These are phyloP conservation scores for Sphaerophoria rueppellii DNA, from an alignment of 2,888 invertebrate genomes.

Conservation along the genomic window DNA sequence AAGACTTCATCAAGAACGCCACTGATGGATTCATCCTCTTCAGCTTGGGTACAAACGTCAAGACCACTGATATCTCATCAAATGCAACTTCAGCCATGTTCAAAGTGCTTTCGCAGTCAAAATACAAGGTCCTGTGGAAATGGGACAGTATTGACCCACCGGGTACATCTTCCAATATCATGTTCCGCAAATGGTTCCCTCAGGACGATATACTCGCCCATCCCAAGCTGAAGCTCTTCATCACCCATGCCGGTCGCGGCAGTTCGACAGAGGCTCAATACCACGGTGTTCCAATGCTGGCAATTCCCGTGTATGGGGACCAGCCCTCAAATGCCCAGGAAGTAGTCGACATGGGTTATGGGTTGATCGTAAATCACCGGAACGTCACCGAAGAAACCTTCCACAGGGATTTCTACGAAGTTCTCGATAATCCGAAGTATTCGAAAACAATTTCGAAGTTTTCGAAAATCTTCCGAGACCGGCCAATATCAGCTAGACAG, in stretches of 20 bases:
- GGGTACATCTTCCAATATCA: constrained; percentile 84
- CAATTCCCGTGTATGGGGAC: constrained; percentile 77
- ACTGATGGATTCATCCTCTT: constrained; percentile 80
- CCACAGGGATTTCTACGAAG: constrained; percentile 71
- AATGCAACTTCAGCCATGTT: constrained; percentile 83
- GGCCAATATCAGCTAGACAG: constrained; percentile 82
- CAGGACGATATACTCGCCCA: constrained; percentile 86
- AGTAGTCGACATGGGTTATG: constrained; percentile 75
- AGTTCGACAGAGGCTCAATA: constrained; percentile 85
- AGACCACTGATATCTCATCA: constrained; percentile 79
- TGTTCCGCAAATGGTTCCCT: constrained; percentile 86
- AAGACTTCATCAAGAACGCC: constrained; percentile 75
- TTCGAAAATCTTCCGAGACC: constrained; percentile 82
- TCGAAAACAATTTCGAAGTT: constrained; percentile 78
- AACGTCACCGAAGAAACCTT: constrained; percentile 72
- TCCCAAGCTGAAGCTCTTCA: constrained; percentile 84
- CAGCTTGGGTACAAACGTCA: constrained; percentile 78
- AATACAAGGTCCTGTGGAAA: constrained; percentile 86
- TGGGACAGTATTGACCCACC: constrained; percentile 83
- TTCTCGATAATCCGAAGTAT: constrained; percentile 73
- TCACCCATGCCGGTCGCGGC: constrained; percentile 86
- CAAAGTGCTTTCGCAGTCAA: constrained; percentile 83
- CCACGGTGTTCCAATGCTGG: constrained; percentile 83
- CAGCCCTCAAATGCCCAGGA: constrained; percentile 74
- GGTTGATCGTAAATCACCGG: constrained; percentile 68